Evolutionary conservation across 2,888 invertebrate species (phyloP), one percentile per base, ranked within the genome.

Genomic region (Alsophila aescularia): DNA sequence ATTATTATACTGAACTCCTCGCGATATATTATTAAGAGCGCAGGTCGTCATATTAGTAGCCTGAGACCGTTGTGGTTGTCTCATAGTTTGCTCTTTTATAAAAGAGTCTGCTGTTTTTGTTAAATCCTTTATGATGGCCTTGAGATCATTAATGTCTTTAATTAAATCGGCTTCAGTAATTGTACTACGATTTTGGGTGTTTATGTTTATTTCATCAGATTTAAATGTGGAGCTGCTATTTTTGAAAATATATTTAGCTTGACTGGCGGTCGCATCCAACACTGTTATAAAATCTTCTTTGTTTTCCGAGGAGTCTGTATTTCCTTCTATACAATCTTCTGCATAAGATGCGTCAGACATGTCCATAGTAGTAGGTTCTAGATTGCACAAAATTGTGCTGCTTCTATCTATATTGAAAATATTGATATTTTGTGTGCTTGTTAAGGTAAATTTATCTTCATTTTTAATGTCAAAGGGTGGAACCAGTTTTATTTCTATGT

Each of bases 111-210:
- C 75, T 27, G 75, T 78, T 12, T 52, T 60, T 16, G 80, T 67
- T 51, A 89, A 62, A 34, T 81, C 76, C 69, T 75, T 81, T 24
- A 87, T 75, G 10, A 83, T 75, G 8, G 47, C 58, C 63, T 79
- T 81, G 0, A 88, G 70, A 52, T 85, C 83, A 32, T 55, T 73
- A 49, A 90, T 77, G 64, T 86, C 83, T 55, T 79, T 69, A 29
- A 67, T 68, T 39, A 86, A 76, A 63, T 79, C 75, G 29, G 72
- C 45, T 44, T 75, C 67, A 31, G 60, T 75, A 32, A 65, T 57
- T 1, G 69, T 72, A 13, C 66, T 55, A 36, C 45, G 64, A 44
- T 71, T 67, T 6, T 44, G 47, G 27, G 51, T 39, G 15, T 55
- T 48, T 40, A 8, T 36, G 52, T 58, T 56, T 15, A 50, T 14